Percentiles rank a stretch among this genome's conserved stretches.
Evolutionary conservation across 2,113 vertebrate species (phyloP).

Genomic region (Mohoua ochrocephala): DNA sequence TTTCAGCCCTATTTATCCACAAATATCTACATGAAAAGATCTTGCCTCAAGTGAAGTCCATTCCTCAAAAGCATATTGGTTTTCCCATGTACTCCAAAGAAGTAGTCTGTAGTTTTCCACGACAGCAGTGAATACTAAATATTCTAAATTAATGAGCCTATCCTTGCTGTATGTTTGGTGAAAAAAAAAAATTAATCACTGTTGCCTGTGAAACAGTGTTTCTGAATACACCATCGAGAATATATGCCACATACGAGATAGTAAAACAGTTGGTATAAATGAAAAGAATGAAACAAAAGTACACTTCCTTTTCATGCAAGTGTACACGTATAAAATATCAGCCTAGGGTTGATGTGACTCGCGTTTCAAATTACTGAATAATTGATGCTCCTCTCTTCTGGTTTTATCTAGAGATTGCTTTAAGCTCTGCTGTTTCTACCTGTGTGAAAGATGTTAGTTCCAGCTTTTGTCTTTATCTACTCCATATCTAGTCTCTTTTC

Average conservation of each 20-base stretch:
- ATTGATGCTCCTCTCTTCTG: background rate
- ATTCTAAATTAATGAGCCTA: background rate
- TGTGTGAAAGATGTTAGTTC: background rate
- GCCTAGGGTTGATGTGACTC: background rate
- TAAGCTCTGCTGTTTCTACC: background rate
- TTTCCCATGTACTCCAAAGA: background rate
- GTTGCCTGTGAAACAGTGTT: background rate
- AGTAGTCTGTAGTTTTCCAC: background rate
- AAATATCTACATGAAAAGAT: conserved; percentile 30
- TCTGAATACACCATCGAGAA: background rate
- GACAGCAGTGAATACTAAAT: background rate
- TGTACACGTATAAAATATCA: background rate
- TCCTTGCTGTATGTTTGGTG: background rate
- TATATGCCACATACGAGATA: background rate
- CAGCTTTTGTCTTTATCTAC: background rate
- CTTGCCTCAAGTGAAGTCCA: conserved; percentile 25
- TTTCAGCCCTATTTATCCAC: conserved; percentile 29
- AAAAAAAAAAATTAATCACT: background rate
- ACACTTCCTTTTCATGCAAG: background rate
- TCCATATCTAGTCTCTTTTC: background rate
- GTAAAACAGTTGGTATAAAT: background rate
- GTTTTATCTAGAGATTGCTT: background rate
- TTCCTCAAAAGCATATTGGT: conserved; percentile 15
- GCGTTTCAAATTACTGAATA: background rate
- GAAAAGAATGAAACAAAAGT: background rate